Evolutionary conservation across 2,113 vertebrate genomes (phyloP), one percentile per base, ranked within the genome.

Genomic region (Condylura cristata): DNA sequence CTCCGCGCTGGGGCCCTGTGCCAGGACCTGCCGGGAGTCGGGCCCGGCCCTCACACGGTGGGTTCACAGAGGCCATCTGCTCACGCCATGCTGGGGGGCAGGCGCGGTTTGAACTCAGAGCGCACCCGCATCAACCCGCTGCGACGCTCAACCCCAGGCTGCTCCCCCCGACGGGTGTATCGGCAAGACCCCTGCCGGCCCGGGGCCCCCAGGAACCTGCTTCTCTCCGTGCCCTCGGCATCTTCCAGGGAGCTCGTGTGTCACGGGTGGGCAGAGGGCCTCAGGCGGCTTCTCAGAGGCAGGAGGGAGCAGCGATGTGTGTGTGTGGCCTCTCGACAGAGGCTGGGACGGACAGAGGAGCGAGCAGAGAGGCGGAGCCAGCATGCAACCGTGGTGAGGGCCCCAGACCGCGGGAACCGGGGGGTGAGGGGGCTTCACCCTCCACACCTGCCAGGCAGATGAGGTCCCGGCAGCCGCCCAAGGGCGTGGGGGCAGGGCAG

Each of bases 1-100:
- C 56, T 37, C 2, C 53, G 1, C 41, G 17, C 34, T 44, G 0
- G 0, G 22, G 56, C 22, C 56, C 56, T 2, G 6, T 3, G 24
- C 24, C 56, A 22, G 56, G 22, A 60, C 56, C 56, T 60, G 56
- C 56, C 24, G 8, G 56, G 56, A 6, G 10, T 8, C 24, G 22
- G 16, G 14, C 44, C 13, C 14, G 48, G 14, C 1, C n/a, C 71
- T 63, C 72, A 22, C 9, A 17, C 32, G 5, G 3, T 18, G 14
- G 32, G 5, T 46, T 0, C 30, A 1, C 11, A 5, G 20, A 22
- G 14, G 48, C 4, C 13, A 44, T 39, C 28, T 75, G 81, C 51
- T 63, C 1, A 1, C 44, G 28, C 34, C 12, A 28, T 26, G 68
- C 48, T 48, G 1, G 1, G 44, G 60, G 32, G 56, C 66, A 13